Conservation (phyloP, 2,888 invertebrate genomes). For the Thysanoteuthis rhombus region DNA sequence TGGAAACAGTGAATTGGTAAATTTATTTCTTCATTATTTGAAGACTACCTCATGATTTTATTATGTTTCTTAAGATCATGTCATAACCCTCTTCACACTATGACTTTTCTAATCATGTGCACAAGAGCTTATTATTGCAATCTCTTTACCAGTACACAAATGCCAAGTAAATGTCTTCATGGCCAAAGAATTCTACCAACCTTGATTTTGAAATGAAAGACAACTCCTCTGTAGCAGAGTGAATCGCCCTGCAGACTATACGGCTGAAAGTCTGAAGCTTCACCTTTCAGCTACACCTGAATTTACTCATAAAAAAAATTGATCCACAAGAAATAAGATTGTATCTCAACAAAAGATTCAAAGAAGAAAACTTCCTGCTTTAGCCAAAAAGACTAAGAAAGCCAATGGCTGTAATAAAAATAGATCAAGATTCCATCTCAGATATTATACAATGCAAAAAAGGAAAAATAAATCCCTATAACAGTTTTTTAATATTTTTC, state of each 20-base stretch:
- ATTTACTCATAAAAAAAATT: neutral
- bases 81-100: too few relatives aligned
- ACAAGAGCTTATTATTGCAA: neutral
- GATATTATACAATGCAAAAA: neutral
- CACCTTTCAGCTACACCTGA: neutral
- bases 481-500: neutral
- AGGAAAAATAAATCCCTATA: neutral
- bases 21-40: neutral
- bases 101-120: neutral
- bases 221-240: neutral
- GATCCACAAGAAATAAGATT: neutral
- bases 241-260: neutral
- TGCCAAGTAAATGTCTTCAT: neutral
- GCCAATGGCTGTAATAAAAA: neutral
- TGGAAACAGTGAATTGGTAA: neutral
- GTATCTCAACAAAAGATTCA: neutral
- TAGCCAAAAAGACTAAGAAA: neutral
- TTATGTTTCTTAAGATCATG: too few relatives aligned
- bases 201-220: neutral
- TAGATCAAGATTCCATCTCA: neutral
- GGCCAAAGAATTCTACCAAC: neutral
- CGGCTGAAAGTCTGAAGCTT: neutral
- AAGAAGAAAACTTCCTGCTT: neutral
- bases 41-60: neutral
- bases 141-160: neutral